Evolutionary conservation across 2,888 invertebrate species (phyloP), one percentile per base, ranked within the genome.

Genomic region (Drosophila neonasuta): DNA sequence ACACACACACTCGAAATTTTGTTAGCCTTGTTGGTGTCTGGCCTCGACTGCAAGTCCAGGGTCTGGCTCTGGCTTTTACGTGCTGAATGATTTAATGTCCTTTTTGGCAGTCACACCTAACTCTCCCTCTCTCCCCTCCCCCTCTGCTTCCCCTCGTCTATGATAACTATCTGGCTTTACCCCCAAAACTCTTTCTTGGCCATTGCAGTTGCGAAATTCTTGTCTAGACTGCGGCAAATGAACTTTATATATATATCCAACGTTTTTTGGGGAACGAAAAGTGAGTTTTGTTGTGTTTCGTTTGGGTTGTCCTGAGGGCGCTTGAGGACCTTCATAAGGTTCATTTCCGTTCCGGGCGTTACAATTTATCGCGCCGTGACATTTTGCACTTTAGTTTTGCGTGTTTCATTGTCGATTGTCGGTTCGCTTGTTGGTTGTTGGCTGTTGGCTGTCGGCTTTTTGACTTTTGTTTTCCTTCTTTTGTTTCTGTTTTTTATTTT

Each of bases 181-280:
- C 10, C 15, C 24, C 54, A 30, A 9, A 8, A 3, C 24, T 24
- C 29, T 36, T 9, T 6, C 15, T 41, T 44, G 20, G 42, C 66
- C 70, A 49, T 61, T 85, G 85, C 78, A 86, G 82, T 84, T 71
- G 74, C n/a, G 62, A 84, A 54, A 66, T 74, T 77, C 68, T 80
- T 78, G 87, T 83, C 83, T 83, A 83, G 83, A 83, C 82, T 86
- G 87, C 87, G 85, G 82, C 85, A 82, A 82, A 82, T 81, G 67
- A 79, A 81, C 65, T 86, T 80, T 77, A 65, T 75, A 32, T 36
- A n/a, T 11, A 5, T 36, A n/a, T 61, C 46, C 45, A 24, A 15
- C 13, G 10, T 3, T 13, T 36, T 49, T 44, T 46, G 44, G 68
- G 66, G 61, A 49, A 2, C 39, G 49, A 83, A 86, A 81, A 81